These are phyloP conservation scores for Paragorgia papillata DNA, from an alignment of 92 coral and sea anemone species.

Conservation along the genomic window DNA sequence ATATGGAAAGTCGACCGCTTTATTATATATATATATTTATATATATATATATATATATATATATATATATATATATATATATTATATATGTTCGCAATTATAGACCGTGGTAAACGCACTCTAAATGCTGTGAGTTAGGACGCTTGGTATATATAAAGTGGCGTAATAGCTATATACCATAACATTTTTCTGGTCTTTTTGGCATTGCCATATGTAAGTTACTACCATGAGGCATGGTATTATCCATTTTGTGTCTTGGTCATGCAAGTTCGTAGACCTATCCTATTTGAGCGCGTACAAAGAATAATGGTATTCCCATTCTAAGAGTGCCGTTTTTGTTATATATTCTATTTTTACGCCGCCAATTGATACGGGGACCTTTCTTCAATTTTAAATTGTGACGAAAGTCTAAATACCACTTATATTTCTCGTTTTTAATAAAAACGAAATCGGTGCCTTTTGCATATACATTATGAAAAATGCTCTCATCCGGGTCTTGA, in stretches of 20 bases:
- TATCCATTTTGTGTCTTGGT: not conserved
- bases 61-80: too few relatives aligned
- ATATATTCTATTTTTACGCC: too few relatives aligned
- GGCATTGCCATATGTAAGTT: not conserved
- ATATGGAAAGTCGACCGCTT: too few relatives aligned
- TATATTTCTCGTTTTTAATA: not conserved
- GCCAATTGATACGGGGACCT: not conserved
- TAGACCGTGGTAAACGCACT: too few relatives aligned
- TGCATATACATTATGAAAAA: not conserved
- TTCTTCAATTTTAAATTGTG: slow-evolving; percentile 25
- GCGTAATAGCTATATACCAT: not conserved
- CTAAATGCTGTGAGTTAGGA: not conserved
- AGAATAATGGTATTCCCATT: slow-evolving; percentile 15
- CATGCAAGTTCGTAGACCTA: not conserved
- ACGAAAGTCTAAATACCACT: slow-evolving; percentile 41
- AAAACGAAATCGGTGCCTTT: too few relatives aligned
- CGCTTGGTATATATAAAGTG: not conserved
- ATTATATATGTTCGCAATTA: too few relatives aligned
- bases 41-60: too few relatives aligned
- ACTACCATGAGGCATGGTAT: not conserved
- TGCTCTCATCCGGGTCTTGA: not conserved
- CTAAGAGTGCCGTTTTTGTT: too few relatives aligned
- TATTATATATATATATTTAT: too few relatives aligned
- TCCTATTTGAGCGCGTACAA: not conserved
- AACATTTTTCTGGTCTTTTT: not conserved